Evolutionary conservation across 2,113 vertebrate species (phyloP).

Genomic region (Dinomys branickii): DNA sequence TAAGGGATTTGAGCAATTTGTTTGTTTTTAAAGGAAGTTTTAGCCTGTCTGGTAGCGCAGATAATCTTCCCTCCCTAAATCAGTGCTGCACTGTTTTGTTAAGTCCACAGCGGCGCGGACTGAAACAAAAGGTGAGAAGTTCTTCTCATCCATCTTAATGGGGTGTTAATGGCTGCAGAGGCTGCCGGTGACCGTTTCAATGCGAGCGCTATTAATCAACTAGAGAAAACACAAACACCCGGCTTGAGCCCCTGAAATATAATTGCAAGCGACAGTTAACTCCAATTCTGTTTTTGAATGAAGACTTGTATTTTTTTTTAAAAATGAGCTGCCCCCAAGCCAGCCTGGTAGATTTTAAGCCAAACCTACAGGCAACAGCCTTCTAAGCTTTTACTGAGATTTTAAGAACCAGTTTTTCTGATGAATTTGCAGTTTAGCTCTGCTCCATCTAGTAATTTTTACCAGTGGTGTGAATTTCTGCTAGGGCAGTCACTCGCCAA

Average conservation of each 20-base stretch:
- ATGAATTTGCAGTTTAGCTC: slow-evolving; percentile 70
- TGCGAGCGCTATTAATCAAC: slow-evolving; percentile 84
- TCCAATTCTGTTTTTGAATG: slow-evolving; percentile 75
- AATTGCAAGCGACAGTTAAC: slow-evolving; percentile 78
- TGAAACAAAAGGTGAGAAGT: slow-evolving; percentile 83
- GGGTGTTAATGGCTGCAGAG: slow-evolving; percentile 82
- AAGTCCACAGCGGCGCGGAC: slow-evolving; percentile 58
- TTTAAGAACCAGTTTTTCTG: slow-evolving; percentile 68
- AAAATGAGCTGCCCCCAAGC: slow-evolving; percentile 21
- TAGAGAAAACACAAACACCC: slow-evolving; percentile 78
- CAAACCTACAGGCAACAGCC: background rate
- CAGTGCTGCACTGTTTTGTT: slow-evolving; percentile 73
- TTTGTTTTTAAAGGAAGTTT: slow-evolving; percentile 74
- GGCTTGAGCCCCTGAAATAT: slow-evolving; percentile 72
- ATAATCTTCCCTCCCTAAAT: slow-evolving; percentile 78
- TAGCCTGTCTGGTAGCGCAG: slow-evolving; percentile 55
- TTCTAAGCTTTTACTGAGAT: slow-evolving; percentile 58
- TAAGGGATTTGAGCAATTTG: slow-evolving; percentile 34
- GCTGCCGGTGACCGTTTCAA: slow-evolving; percentile 82
- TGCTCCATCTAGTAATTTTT: slow-evolving; percentile 77
- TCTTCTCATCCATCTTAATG: slow-evolving; percentile 83
- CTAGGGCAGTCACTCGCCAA: slow-evolving; percentile 73
- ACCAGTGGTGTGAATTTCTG: slow-evolving; percentile 77
- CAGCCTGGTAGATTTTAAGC: slow-evolving; percentile 70
- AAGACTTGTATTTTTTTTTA: slow-evolving; percentile 52